phyloP scores from a whole-genome alignment of 2,888 invertebrate genomes.

The Ectemnius continuus region DNA sequence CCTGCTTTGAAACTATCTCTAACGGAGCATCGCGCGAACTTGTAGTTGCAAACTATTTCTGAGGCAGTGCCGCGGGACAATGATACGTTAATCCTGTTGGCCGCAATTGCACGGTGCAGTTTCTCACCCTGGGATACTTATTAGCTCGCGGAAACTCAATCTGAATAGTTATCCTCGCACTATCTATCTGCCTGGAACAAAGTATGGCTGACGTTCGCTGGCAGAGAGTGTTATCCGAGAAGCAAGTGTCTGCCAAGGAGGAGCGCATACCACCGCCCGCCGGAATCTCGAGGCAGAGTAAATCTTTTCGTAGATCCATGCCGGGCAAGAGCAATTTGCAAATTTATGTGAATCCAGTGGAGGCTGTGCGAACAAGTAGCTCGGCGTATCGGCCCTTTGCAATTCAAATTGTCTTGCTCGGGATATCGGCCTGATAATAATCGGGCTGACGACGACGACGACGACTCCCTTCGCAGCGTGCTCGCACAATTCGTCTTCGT shows the following conservation, averaged over 20 bases:
- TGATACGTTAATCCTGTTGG: conserved; percentile 53
- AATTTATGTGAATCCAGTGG: conserved; percentile 38
- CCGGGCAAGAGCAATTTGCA: conserved; percentile 41
- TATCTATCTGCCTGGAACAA: too few species aligned
- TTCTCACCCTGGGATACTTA: too few species aligned
- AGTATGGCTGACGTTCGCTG: neutral
- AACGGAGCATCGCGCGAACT: neutral
- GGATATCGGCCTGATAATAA: conserved; percentile 41
- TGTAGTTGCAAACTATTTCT: conserved; percentile 34
- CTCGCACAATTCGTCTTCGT: neutral
- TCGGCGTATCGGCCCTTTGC: conserved; percentile 38
- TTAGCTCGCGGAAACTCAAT: too few species aligned
- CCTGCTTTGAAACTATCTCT: neutral
- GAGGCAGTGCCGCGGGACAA: conserved; percentile 34
- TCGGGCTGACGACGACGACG: neutral
- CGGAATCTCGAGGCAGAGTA: conserved; percentile 25
- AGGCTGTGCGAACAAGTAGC: neutral
- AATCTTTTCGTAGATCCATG: conserved; percentile 20
- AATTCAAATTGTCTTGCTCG: conserved; percentile 42
- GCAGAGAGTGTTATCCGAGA: neutral
- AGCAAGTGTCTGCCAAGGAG: neutral
- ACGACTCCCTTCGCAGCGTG: neutral
- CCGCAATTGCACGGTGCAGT: conserved; percentile 21
- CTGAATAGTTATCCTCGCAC: too few species aligned
- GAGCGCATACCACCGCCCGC: too few species aligned